Base-by-base conservation (phyloP, 2,888 invertebrate species). In the Calliscelio sp. region DNA sequence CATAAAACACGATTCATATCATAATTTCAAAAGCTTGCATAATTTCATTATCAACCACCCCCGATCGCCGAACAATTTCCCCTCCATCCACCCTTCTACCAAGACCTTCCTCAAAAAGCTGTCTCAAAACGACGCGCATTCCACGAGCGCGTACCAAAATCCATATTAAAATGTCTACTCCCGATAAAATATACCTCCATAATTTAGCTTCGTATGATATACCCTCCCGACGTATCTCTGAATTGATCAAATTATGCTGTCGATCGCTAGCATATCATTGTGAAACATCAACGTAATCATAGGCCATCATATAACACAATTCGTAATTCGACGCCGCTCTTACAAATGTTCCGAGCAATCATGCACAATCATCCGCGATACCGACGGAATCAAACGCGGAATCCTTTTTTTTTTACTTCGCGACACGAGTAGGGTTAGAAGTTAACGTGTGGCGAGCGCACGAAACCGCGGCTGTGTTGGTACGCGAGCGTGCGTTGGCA, bases 401-500 rank as follows among this genome's bases (percentile, higher is more conserved):
- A 71, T 79, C 53, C 53, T 61, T 75, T 78, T 68, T n/a, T n/a
- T n/a, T n/a, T n/a, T n/a, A n/a, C n/a, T n/a, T 53, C 61, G 51
- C 53, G 28, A 16, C 44, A 38, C 55, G 32, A 68, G n/a, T n/a
- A n/a, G 68, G 51, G 20, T 44, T 70, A 70, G 53, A n/a, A 38
- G 35, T 63, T 41, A 46, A 46, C 44, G 11, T 70, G 22, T 24
- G 44, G 14, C 32, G 8, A 20, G 28, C 32, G 61, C n/a, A 28
- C 24, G 18, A 24, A 28, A 10, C 5, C 24, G 61, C 22, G 2
- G 22, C 22, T 49, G 66, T 35, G 46, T 28, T 22, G 46, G 77
- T 84, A 81, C 61, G 85, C 81, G 85, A 20, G 35, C 38, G 32
- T 81, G 86, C 86, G 81, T 85, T 78, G 82, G 79, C 81, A 74